Evolutionary conservation across 2,797 vertebrate species (phyloP).

Genomic region (Siniperca obscura): DNA sequence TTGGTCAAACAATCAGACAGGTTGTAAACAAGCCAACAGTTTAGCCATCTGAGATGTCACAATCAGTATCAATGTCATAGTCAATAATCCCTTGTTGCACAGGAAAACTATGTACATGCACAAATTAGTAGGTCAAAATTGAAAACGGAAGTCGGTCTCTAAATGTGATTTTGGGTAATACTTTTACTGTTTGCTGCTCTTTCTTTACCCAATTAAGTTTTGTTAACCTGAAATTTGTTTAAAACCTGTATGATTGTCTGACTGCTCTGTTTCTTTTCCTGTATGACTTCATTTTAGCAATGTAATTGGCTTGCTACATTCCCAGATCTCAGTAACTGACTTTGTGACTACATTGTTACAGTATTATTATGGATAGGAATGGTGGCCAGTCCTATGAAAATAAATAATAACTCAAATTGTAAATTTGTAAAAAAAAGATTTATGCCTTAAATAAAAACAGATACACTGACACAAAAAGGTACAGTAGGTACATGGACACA

Average conservation of each 20-base stretch:
- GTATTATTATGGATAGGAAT: not conserved
- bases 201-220: too few species aligned
- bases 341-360: not conserved
- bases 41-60: not conserved
- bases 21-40: conserved; percentile 11
- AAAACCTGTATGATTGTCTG: too few species aligned
- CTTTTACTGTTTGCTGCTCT: not conserved
- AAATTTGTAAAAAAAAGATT: not conserved
- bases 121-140: not conserved
- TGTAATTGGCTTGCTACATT: not conserved
- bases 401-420: not conserved
- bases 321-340: not conserved
- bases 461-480: conserved; percentile 19
- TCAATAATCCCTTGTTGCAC: conserved; percentile 15
- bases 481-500: not conserved
- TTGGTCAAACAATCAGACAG: conserved; percentile 10
- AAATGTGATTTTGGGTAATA: not conserved
- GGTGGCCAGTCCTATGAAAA: not conserved
- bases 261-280: not conserved
- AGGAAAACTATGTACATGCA: not conserved
- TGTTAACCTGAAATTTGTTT: too few species aligned
- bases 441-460: conserved; percentile 9
- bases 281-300: not conserved
- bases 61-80: not conserved
- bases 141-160: not conserved